Percentiles rank a stretch among this genome's conserved stretches.
Evolutionary conservation across 2,113 vertebrate species (phyloP).

Genomic region (Dromaius novaehollandiae): DNA sequence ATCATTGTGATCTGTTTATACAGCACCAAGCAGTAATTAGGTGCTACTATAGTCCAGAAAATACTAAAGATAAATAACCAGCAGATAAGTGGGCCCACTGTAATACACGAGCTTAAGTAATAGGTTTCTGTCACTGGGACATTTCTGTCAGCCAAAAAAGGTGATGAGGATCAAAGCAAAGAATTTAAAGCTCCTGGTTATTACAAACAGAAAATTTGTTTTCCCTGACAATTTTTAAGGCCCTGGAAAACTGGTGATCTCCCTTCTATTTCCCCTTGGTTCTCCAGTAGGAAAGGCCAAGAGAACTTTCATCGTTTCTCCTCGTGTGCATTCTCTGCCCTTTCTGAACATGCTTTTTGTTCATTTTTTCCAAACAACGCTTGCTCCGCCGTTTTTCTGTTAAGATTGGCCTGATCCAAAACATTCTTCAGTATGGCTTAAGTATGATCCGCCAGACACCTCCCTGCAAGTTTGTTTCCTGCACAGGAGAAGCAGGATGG

Average conservation of each 20-base stretch:
- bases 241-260: not conserved
- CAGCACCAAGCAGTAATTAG: not conserved
- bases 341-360: not conserved
- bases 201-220: not conserved
- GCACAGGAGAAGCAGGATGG: fast-evolving
- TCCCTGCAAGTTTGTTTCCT: not conserved
- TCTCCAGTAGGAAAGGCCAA: not conserved
- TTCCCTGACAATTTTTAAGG: not conserved
- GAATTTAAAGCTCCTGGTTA: not conserved
- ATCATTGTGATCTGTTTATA: fast-evolving
- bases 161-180: not conserved
- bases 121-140: not conserved
- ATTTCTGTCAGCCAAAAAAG: not conserved
- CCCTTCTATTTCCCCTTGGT: not conserved
- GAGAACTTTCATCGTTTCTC: not conserved
- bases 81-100: not conserved
- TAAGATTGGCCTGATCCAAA: not conserved
- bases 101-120: not conserved
- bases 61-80: not conserved
- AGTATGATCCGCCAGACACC: not conserved
- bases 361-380: not conserved
- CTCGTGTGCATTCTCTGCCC: not conserved
- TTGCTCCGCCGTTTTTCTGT: not conserved
- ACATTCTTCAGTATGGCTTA: not conserved
- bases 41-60: not conserved